Evolutionary conservation across 2,888 invertebrate species (phyloP), one percentile per base, ranked within the genome.

Genomic region (Drosophila neutralis): DNA sequence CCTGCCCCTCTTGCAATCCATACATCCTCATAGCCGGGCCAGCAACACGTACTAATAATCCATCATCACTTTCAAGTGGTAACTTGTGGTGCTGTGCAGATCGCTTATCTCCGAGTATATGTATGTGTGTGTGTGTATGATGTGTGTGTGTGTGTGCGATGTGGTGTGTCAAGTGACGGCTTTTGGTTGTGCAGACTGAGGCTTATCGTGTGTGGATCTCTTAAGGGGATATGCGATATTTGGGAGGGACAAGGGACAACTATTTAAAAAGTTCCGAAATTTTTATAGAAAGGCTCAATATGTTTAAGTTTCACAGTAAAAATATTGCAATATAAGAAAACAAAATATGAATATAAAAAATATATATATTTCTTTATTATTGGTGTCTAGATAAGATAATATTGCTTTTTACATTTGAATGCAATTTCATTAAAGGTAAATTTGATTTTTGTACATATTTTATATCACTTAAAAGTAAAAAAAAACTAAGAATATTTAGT

Each of bases 31-130:
- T 68, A 64, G 70, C 58, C 64, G 36, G 48, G 56, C 78, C 63
- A 38, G 80, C 86, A 89, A 91, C 92, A 91, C 91, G 92, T 91
- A 84, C 85, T 79, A 77, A 83, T 87, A 90, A 91, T 91, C 89
- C 88, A 87, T 87, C 90, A 87, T 82, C 89, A 82, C 76, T 69
- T 74, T 56, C 70, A 60, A 82, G 85, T 75, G 88, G 70, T 65
- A 85, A 80, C 69, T 76, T 87, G 73, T 79, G 80, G n/a, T 15
- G 29, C 51, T 68, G 51, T 51, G 29, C 60, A 73, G 85, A 83
- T 83, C 80, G 75, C 81, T 79, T 82, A 85, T 85, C 85, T 58
- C 18, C 29, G 36, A 13, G 27, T 8, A 27, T 52, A 27, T 33
- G 35, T 51, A 29, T 49, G 27, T 27, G n/a, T 42, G n/a, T 57